These are phyloP conservation scores for Nephrotoma appendiculata DNA, from an alignment of 2,888 invertebrate species.

Conservation along the genomic window DNA sequence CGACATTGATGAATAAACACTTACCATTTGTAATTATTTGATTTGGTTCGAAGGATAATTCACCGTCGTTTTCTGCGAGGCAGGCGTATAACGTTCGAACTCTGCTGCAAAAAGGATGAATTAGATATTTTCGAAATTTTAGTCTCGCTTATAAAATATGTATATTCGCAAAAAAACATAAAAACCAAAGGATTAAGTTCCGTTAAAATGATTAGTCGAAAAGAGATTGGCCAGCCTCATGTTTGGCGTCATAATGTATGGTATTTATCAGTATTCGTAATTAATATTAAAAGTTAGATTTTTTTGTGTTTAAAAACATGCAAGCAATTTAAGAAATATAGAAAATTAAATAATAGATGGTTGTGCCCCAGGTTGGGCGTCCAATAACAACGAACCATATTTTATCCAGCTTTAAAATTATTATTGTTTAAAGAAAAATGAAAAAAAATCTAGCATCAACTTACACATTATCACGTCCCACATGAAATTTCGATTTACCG, in stretches of 20 bases:
- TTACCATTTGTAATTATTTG: conserved; percentile 94
- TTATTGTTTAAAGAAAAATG: neutral
- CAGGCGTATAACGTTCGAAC: conserved; percentile 93
- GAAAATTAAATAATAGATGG: too few species aligned
- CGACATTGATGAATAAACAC: conserved; percentile 13
- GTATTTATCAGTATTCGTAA: neutral
- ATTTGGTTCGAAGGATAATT: conserved; percentile 95
- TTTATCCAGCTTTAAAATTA: neutral
- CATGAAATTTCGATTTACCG: conserved; percentile 4
- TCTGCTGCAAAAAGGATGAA: conserved; percentile 36
- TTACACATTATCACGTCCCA: conserved; percentile 10
- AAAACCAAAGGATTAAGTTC: neutral
- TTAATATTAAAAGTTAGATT: neutral
- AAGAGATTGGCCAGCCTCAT: neutral
- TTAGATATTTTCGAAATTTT: neutral
- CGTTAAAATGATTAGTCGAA: neutral
- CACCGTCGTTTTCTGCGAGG: conserved; percentile 90
- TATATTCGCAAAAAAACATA: neutral
- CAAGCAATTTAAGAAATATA: too few species aligned
- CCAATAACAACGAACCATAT: neutral
- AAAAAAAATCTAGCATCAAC: neutral
- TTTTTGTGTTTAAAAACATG: too few species aligned
- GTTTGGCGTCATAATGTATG: neutral
- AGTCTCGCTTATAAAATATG: neutral
- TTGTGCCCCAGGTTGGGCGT: neutral